phyloP scores from a whole-genome alignment of 2,797 vertebrate species.

The Uromys caudimaculatus region DNA sequence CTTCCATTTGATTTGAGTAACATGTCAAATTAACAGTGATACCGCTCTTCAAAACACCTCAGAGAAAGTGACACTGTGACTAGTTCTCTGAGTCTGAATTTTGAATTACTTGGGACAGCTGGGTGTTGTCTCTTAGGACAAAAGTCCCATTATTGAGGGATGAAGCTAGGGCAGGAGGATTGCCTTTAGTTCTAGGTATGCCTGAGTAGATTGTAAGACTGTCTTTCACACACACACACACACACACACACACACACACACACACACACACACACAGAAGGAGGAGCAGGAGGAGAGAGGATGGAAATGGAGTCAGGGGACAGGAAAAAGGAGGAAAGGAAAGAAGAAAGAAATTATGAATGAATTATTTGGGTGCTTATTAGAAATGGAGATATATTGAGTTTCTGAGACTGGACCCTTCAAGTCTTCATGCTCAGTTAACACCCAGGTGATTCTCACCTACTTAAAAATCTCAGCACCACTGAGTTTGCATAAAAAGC shows the following conservation, averaged over 20 bases:
- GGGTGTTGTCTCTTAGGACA: neutral
- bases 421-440: conserved; percentile 25
- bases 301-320: no score
- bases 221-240: neutral
- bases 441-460: neutral
- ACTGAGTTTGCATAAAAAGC: neutral
- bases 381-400: conserved; percentile 49
- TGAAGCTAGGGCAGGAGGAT: neutral
- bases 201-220: neutral
- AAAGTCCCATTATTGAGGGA: neutral
- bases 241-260: neutral
- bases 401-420: conserved; percentile 35
- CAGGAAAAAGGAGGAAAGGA: neutral
- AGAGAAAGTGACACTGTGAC: neutral
- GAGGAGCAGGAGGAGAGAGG: no score
- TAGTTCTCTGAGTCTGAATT: neutral
- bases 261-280: neutral
- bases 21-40: neutral
- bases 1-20: neutral
- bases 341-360: neutral
- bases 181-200: neutral
- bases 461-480: neutral
- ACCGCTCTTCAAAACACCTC: neutral
- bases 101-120: neutral
- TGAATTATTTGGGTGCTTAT: neutral